Percentiles rank a stretch among this genome's conserved stretches.
phyloP scores from a whole-genome alignment of 1,140 invertebrate genomes.

The Achatina immaculata region DNA sequence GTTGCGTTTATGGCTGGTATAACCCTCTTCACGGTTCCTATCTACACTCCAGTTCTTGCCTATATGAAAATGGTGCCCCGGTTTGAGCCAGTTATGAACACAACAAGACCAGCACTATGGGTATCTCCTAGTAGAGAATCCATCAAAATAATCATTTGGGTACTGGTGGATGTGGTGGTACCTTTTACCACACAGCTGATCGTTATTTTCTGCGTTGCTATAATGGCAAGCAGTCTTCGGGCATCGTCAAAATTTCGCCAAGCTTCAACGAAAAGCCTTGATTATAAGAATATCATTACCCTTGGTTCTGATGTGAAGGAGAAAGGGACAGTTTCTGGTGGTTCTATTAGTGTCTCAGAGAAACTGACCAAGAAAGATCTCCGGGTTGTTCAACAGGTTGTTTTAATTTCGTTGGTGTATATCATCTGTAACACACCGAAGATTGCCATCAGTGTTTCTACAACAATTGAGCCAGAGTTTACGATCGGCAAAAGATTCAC shows the following conservation, averaged over 20 bases:
- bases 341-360: background rate
- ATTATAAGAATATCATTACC: too few relatives aligned
- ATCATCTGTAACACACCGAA: background rate
- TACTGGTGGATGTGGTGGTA: background rate
- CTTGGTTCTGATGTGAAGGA: background rate
- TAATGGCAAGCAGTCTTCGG: background rate
- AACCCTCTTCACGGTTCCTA: background rate
- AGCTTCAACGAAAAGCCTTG: too few relatives aligned
- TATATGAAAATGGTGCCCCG: background rate
- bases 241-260: background rate
- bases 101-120: background rate
- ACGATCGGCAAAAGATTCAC: background rate
- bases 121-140: background rate
- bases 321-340: too few relatives aligned
- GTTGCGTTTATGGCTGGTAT: background rate
- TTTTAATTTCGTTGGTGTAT: too few relatives aligned
- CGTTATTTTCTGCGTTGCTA: background rate
- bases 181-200: background rate
- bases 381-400: background rate
- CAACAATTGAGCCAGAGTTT: background rate
- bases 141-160: background rate
- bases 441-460: background rate
- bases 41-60: background rate
- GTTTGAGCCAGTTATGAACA: background rate
- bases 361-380: background rate